phyloP scores from a whole-genome alignment of 2,113 vertebrate species.

The Chaetodon trifascialis region DNA sequence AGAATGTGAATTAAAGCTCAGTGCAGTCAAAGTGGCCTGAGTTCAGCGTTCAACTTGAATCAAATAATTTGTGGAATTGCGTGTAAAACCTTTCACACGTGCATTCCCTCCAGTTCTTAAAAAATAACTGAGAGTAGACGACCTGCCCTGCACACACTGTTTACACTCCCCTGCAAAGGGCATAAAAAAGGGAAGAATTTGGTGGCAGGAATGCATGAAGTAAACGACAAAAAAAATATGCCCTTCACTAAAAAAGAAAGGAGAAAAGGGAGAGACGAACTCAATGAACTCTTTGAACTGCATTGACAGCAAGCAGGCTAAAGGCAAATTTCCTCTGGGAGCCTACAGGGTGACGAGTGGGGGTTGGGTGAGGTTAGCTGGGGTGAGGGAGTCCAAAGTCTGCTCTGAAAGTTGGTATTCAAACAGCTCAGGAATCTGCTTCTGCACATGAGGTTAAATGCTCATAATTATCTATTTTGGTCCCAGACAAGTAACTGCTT shows the following conservation, averaged over 20 bases:
- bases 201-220: conserved; percentile 78
- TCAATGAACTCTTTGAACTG: conserved; percentile 81
- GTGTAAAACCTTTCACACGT: neutral
- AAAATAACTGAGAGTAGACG: conserved; percentile 8
- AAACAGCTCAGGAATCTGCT: conserved; percentile 60
- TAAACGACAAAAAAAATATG: conserved; percentile 74
- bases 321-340: conserved; percentile 80
- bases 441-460: conserved; percentile 1
- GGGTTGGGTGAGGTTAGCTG: conserved; percentile 82
- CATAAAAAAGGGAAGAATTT: conserved; percentile 56
- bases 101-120: neutral
- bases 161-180: conserved; percentile 39
- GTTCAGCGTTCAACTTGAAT: neutral
- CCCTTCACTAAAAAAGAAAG: conserved; percentile 44
- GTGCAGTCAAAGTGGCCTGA: neutral
- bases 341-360: conserved; percentile 67
- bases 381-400: conserved; percentile 78
- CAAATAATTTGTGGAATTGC: neutral
- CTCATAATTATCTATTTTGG: conserved; percentile 21
- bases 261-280: conserved; percentile 64
- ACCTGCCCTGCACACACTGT: conserved; percentile 51
- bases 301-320: conserved; percentile 75
- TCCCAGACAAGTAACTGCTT: neutral
- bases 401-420: conserved; percentile 67
- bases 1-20: neutral